phyloP scores from a whole-genome alignment of 2,113 vertebrate species.

The Hystrix brachyura region DNA sequence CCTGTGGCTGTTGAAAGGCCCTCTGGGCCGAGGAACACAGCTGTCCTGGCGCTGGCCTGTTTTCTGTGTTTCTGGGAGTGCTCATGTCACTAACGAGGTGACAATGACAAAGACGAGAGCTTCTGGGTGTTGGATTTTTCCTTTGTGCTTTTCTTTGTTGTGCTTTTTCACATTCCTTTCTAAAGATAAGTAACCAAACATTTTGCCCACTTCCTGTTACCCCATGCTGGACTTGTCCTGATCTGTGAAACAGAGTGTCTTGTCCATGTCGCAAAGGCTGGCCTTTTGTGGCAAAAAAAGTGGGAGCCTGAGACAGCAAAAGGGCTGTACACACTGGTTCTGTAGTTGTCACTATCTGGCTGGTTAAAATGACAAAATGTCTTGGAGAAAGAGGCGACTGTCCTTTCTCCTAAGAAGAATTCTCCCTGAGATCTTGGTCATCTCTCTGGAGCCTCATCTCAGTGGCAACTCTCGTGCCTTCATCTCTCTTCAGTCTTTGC shows the following conservation, averaged over 20 bases:
- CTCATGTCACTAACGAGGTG: slow-evolving; percentile 28
- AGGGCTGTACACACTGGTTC: background rate
- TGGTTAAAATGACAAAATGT: background rate
- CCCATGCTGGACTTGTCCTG: background rate
- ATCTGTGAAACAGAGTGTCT: background rate
- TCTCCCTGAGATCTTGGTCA: background rate
- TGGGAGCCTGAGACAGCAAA: background rate
- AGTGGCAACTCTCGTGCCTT: background rate
- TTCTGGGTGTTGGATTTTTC: background rate
- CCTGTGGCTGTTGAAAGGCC: background rate
- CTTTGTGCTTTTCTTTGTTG: slow-evolving; percentile 41
- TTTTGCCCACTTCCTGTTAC: background rate
- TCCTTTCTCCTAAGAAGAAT: background rate
- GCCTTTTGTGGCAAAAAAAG: background rate
- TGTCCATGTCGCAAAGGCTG: background rate
- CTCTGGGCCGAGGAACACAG: background rate
- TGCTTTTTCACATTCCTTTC: background rate
- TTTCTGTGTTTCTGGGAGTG: background rate
- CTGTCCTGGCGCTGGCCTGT: background rate
- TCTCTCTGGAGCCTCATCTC: background rate
- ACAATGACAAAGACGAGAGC: slow-evolving; percentile 3
- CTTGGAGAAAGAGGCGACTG: background rate
- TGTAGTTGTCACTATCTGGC: background rate
- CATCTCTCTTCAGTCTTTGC: background rate
- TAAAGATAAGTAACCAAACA: background rate